Percentiles rank a stretch among this genome's conserved stretches.
These are phyloP conservation scores for Cataglyphis livida DNA, from an alignment of 2,888 invertebrate genomes.

Conservation along the genomic window DNA sequence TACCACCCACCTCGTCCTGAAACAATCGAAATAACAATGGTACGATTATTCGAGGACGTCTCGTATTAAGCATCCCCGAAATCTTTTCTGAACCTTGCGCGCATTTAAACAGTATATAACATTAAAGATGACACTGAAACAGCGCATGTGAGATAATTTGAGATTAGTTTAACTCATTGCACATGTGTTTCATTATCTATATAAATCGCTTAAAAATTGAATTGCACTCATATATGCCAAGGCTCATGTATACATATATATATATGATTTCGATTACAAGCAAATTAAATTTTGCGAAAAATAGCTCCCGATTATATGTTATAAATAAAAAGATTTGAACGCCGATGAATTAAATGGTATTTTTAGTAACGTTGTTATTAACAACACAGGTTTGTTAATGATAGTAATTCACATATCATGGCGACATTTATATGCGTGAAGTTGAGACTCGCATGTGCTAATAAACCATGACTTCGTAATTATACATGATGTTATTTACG, in stretches of 20 bases:
- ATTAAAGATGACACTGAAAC: not conserved
- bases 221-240: not conserved
- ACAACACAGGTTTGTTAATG: constrained; percentile 24
- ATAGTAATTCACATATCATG: constrained; percentile 36
- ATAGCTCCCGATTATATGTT: constrained; percentile 15
- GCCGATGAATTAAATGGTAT: constrained; percentile 14
- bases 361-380: constrained; percentile 13
- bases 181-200: not conserved
- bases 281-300: constrained; percentile 20
- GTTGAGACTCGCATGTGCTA: constrained; percentile 13
- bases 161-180: not conserved
- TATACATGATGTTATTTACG: constrained; percentile 34
- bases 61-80: not conserved
- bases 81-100: not conserved
- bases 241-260: not conserved
- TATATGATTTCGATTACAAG: not conserved
- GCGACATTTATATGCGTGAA: not conserved
- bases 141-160: not conserved
- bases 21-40: constrained; percentile 68
- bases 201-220: not conserved
- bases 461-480: constrained; percentile 24
- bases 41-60: constrained; percentile 18
- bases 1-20: constrained; percentile 83
- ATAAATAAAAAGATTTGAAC: not conserved
- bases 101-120: not conserved